Conservation (phyloP, 2,797 vertebrate genomes). For the Artibeus jamaicensis region DNA sequence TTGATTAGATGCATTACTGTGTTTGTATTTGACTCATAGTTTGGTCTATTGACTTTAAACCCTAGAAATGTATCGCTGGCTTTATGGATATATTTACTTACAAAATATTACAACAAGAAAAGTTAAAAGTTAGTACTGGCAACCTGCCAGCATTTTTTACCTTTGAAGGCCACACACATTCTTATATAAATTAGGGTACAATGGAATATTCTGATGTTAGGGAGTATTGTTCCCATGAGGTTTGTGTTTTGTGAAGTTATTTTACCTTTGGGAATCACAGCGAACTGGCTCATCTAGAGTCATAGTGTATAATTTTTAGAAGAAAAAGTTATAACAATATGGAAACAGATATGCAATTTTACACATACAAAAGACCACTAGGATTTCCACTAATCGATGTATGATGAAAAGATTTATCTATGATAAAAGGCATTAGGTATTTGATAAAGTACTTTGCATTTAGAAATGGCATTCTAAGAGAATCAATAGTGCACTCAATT, state of each 20-base stretch:
- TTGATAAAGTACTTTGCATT: constrained; percentile 39
- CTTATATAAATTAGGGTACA: not conserved
- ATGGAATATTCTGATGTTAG: not conserved
- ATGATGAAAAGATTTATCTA: not conserved
- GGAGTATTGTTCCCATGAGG: not conserved
- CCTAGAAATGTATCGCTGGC: not conserved
- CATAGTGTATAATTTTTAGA: not conserved
- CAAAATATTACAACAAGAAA: not conserved
- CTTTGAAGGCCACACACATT: not conserved
- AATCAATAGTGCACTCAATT: constrained; percentile 15
- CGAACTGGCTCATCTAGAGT: not conserved
- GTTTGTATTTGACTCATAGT: not conserved
- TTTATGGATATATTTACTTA: not conserved
- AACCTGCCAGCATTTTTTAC: not conserved
- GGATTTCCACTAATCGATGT: not conserved
- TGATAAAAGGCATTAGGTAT: constrained; percentile 1
- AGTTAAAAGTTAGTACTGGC: not conserved
- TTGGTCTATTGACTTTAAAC: not conserved
- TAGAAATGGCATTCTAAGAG: not conserved
- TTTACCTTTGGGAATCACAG: not conserved
- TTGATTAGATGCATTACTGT: not conserved
- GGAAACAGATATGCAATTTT: not conserved
- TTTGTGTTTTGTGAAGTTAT: not conserved
- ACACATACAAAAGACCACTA: not conserved
- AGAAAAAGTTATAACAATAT: not conserved